Base-by-base conservation (phyloP, 2,888 invertebrate genomes). In the Dendrolimus houi region DNA sequence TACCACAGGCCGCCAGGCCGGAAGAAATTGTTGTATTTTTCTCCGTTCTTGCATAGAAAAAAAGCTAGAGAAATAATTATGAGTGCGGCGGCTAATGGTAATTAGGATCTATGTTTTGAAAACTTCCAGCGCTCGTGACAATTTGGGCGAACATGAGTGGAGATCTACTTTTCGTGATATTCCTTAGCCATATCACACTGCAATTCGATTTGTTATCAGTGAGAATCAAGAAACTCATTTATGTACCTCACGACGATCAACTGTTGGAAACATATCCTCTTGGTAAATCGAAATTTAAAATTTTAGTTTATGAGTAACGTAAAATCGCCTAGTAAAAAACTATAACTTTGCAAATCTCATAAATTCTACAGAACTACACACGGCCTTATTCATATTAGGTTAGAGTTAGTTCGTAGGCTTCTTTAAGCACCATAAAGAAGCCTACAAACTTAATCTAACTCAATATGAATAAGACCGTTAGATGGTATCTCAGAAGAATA, bases 111-210 rank as follows among this genome's bases (percentile, higher is more conserved):
- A 9, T 13, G 9, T 12, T n/a, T 53, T 9, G 7, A n/a, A n/a
- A n/a, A n/a, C 13, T 2, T n/a, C 7, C 55, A 58, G 58, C 58
- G 6, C 0, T 56, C 53, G n/a, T 64, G 13, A 66, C 68, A 14
- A 64, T 77, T 9, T 72, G 67, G 63, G 63, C 67, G 54, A 72
- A 74, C 62, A 58, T 74, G 54, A 59, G 65, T 14, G 71, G 72
- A 55, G 78, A 78, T 59, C 64, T 77, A 40, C 52, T 77, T 47
- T 77, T 77, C 64, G 77, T 76, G 56, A 63, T 72, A 42, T 74
- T 72, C 52, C 59, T 78, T 53, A 70, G 69, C 55, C 77, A 78
- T 60, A 70, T 78, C 57, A 71, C 75, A 7, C 70, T 65, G 13
- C 75, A 77, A 58, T 69, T 78, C 47, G 72, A 77, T 41, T 60